phyloP scores from a whole-genome alignment of 2,888 invertebrate species.

The Acrobasis consociella region DNA sequence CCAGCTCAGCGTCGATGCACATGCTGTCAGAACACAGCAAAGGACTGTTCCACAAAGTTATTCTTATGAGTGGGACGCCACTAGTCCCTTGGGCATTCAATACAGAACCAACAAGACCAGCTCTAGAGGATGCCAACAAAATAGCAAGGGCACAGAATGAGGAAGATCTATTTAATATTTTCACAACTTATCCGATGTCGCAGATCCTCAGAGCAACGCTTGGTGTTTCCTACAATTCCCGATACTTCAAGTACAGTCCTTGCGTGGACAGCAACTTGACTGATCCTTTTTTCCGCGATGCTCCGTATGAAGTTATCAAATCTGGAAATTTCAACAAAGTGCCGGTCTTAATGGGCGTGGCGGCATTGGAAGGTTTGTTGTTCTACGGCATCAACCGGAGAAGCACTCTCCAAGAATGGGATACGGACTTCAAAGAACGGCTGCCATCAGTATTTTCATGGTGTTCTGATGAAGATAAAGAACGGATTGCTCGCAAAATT shows the following conservation, averaged over 20 bases:
- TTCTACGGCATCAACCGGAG: conserved; percentile 62
- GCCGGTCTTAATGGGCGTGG: conserved; percentile 63
- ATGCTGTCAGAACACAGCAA: conserved; percentile 57
- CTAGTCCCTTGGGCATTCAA: conserved; percentile 71
- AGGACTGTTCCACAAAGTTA: conserved; percentile 49
- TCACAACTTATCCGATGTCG: conserved; percentile 46
- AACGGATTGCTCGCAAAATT: conserved; percentile 11
- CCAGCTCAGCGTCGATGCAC: conserved; percentile 64
- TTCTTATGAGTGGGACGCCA: conserved; percentile 66
- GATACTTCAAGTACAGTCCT: conserved; percentile 68
- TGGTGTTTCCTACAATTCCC: conserved; percentile 58
- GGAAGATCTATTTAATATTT: conserved; percentile 50
- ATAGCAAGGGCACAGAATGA: conserved; percentile 44
- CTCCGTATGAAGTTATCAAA: conserved; percentile 61
- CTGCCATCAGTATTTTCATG: conserved; percentile 67
- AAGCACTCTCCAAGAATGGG: conserved; percentile 51
- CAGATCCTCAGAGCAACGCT: conserved; percentile 52
- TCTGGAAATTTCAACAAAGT: conserved; percentile 65
- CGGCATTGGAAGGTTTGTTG: conserved; percentile 61
- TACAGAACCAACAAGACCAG: conserved; percentile 48
- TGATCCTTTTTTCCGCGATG: conserved; percentile 63
- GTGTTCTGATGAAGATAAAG: conserved; percentile 53
- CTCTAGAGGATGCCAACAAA: conserved; percentile 60
- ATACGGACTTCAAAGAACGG: conserved; percentile 56
- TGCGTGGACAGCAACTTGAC: conserved; percentile 59